Evolutionary conservation across 2,113 vertebrate genomes (phyloP), one percentile per base, ranked within the genome.

Genomic region (Sorex araneus): DNA sequence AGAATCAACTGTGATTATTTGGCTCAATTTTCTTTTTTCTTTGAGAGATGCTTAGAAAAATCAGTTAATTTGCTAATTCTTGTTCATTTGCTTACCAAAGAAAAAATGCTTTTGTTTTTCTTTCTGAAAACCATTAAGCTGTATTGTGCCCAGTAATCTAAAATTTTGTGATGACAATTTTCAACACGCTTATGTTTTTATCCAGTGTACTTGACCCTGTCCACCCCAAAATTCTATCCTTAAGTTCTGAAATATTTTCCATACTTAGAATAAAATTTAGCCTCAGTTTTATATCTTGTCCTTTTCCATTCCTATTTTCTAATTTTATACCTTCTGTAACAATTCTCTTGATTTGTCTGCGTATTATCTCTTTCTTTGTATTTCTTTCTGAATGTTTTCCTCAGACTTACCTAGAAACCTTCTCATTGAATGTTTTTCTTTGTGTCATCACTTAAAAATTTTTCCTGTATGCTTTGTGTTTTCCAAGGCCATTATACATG

Each of bases 231-330:
- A 60, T n/a, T 60, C 28, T 18, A 64, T 69, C 18, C 67, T 84
- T 93, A 7, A 79, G 8, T 76, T 94, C 13, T 87, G 36, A 92
- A 54, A 36, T 21, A 40, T 89, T 80, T 80, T 77, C 36, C 81
- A 54, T 54, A 54, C 18, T 54, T 60, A 60, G 23, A 19, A 60
- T 60, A 60, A 60, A 19, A 60, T 60, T 60, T 60, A 23, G 19
- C 79, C 40, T 73, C 40, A 40, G 2, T 78, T 77, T 94, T 60
- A 60, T 45, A 30, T 71, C 15, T 85, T 78, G 2, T 57, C 43
- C 67, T 93, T 74, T 54, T 40, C 28, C 27, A 5, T n/a, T 36
- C 21, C 34, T 70, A 84, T 54, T 83, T 66, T 71, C n/a, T 36
- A 36, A 54, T 91, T 25, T 45, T 83, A 40, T 34, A 64, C 8